phyloP scores from a whole-genome alignment of 1,140 invertebrate genomes.

The Lepidurus arcticus region DNA sequence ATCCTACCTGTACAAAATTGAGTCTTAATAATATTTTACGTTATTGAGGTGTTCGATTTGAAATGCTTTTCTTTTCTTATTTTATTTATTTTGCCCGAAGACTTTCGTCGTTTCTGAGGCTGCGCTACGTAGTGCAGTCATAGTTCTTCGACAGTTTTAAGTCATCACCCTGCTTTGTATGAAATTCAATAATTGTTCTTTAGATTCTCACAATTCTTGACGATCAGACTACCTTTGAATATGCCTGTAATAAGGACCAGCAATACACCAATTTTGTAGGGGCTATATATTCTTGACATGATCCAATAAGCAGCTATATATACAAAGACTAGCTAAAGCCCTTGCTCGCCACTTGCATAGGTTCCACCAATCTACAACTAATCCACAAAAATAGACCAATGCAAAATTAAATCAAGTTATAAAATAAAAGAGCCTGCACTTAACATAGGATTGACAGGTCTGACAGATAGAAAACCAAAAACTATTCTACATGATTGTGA shows the following conservation, averaged over 20 bases:
- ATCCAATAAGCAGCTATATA: not conserved
- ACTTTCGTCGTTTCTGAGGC: too few species aligned
- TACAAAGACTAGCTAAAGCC: slow-evolving; percentile 18
- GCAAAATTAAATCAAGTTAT: not conserved
- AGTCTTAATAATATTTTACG: too few species aligned
- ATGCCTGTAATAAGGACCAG: too few species aligned
- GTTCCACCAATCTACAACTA: slow-evolving; percentile 4
- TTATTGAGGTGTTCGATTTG: too few species aligned
- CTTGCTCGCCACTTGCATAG: not conserved
- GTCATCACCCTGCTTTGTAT: not conserved
- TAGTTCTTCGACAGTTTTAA: not conserved
- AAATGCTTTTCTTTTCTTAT: too few species aligned
- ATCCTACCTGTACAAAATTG: too few species aligned
- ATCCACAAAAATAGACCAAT: slow-evolving; percentile 1
- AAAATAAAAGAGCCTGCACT: slow-evolving; percentile 7
- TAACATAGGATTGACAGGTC: slow-evolving; percentile 8
- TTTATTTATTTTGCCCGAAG: too few species aligned
- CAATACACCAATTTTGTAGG: not conserved
- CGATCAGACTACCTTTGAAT: not conserved
- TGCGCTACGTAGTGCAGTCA: not conserved
- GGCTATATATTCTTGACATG: not conserved
- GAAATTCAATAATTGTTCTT: not conserved
- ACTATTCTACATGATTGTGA: too few species aligned
- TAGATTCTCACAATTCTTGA: not conserved
- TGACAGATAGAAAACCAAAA: slow-evolving; percentile 1